Conservation (phyloP, 2,113 vertebrate species). For the Microcebus murinus region DNA sequence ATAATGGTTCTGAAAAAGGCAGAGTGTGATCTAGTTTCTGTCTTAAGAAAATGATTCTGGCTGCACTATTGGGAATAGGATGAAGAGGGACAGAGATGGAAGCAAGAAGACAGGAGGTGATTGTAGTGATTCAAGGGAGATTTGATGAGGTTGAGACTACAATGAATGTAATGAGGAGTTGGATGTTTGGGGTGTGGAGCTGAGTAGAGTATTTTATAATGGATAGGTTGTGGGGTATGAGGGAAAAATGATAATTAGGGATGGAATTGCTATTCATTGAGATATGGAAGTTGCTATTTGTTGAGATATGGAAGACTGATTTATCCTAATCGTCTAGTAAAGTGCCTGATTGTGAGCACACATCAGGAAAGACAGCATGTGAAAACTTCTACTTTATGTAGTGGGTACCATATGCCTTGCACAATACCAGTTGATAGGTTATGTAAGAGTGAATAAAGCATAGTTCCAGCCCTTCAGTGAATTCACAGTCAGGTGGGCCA, state of each 20-base stretch:
- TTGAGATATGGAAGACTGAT: too few relatives aligned
- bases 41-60: neutral
- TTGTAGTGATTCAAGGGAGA: neutral
- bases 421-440: accelerated
- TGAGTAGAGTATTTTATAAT: neutral
- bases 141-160: neutral
- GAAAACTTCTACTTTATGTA: neutral
- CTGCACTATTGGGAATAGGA: neutral
- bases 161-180: neutral
- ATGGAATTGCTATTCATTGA: neutral
- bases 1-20: neutral
- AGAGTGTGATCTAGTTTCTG: neutral
- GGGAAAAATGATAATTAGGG: neutral
- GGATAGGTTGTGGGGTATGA: neutral
- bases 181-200: neutral
- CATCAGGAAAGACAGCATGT: neutral
- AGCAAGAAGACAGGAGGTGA: neutral
- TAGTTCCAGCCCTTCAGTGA: neutral
- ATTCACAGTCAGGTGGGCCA: neutral
- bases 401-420: too few relatives aligned
- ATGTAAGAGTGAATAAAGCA: neutral
- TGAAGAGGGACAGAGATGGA: neutral
- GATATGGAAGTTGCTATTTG: neutral
- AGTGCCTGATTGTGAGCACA: neutral
- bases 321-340: too few relatives aligned